phyloP scores from a whole-genome alignment of 2,113 vertebrate genomes.

The Sprattus sprattus region DNA sequence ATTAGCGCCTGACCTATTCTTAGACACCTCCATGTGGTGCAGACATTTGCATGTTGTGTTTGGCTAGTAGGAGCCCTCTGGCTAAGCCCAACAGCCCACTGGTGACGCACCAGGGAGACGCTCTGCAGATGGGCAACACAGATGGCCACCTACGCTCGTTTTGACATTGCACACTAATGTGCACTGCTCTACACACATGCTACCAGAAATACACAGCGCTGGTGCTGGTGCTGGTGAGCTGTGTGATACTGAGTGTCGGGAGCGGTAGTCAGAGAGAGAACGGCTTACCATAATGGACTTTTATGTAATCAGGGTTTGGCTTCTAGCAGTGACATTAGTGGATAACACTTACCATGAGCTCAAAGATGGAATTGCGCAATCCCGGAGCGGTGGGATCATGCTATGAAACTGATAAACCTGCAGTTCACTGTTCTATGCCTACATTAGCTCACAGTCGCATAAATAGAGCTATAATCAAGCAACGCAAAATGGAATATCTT shows the following conservation, averaged over 20 bases:
- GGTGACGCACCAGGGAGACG: constrained; percentile 58
- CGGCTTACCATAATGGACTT: constrained; percentile 35
- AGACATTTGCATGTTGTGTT: constrained; percentile 22
- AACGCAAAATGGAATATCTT: too few species aligned
- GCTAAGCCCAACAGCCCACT: constrained; percentile 18
- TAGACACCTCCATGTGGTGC: not conserved
- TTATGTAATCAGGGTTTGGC: constrained; percentile 65
- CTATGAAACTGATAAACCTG: too few species aligned
- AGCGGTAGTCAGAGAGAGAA: not conserved
- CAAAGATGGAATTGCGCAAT: constrained; percentile 38
- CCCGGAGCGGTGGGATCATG: too few species aligned
- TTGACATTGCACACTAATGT: constrained; percentile 44
- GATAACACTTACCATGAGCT: constrained; percentile 42
- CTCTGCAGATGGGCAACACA: constrained; percentile 74
- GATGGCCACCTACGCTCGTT: constrained; percentile 65
- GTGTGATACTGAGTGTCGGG: constrained; percentile 24
- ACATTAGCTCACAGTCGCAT: too few species aligned
- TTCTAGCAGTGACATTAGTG: constrained; percentile 58
- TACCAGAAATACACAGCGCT: constrained; percentile 37
- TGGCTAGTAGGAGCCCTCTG: constrained; percentile 29
- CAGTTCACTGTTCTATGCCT: too few species aligned
- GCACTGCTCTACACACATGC: constrained; percentile 44
- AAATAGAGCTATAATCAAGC: too few species aligned
- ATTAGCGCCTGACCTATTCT: constrained; percentile 38
- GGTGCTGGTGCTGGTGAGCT: not conserved